These are phyloP conservation scores for Aulostomus chinensis DNA, from an alignment of 2,797 vertebrate species.

Conservation along the genomic window DNA sequence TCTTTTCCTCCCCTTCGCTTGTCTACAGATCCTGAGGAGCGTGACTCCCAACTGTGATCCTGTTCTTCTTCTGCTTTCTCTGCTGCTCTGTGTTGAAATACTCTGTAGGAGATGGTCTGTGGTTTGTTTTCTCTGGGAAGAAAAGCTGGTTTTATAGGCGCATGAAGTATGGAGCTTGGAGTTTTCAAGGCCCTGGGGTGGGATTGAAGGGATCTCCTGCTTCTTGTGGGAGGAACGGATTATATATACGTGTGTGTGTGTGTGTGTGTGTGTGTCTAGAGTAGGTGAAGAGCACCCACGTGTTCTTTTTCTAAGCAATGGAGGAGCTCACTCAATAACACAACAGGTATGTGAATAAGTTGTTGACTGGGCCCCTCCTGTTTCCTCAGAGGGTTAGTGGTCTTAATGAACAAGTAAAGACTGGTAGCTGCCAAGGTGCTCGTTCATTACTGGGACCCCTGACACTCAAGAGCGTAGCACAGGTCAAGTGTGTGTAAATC, in stretches of 20 bases:
- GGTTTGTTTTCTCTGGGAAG: conserved; percentile 41
- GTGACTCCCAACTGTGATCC: conserved; percentile 39
- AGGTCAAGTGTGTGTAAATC: too few species aligned
- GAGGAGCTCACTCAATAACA: too few species aligned
- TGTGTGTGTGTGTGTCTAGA: conserved; percentile 11
- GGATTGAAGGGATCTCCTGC: conserved; percentile 58
- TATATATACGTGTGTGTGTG: conserved; percentile 18
- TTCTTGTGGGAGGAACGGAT: conserved; percentile 37
- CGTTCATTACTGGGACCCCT: too few species aligned
- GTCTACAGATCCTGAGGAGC: conserved; percentile 47
- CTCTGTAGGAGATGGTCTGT: conserved; percentile 41
- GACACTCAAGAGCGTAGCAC: too few species aligned
- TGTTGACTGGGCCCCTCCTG: too few species aligned
- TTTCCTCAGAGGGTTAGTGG: too few species aligned
- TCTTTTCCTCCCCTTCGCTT: conserved; percentile 17
- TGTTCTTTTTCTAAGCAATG: too few species aligned
- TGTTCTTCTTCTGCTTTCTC: conserved; percentile 36
- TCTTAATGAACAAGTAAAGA: too few species aligned
- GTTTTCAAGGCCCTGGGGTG: conserved; percentile 64
- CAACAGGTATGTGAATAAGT: too few species aligned
- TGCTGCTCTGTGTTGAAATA: conserved; percentile 42
- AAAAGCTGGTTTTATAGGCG: conserved; percentile 69
- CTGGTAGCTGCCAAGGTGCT: too few species aligned
- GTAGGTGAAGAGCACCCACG: conserved; percentile 41
- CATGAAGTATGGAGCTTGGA: conserved; percentile 27